phyloP scores from a whole-genome alignment of 2,888 invertebrate species.

The Digitonthophagus gazella region DNA sequence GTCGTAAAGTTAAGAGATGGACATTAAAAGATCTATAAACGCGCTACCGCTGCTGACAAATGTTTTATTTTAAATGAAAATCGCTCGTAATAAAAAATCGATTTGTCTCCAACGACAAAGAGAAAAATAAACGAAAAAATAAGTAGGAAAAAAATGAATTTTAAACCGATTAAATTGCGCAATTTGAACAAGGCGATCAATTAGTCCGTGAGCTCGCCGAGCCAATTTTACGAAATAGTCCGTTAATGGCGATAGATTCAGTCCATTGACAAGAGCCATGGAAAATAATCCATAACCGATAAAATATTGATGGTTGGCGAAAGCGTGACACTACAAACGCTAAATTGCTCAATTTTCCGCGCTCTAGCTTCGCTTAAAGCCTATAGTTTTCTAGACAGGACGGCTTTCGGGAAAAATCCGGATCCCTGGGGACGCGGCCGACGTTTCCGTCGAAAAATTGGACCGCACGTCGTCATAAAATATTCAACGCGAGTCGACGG shows the following conservation, averaged over 20 bases:
- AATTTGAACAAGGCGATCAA: not conserved
- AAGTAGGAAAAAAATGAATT: not conserved
- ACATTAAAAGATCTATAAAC: not conserved
- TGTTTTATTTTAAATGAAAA: no score
- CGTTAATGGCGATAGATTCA: not conserved
- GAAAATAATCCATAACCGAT: not conserved
- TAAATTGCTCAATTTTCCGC: not conserved
- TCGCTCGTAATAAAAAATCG: no score
- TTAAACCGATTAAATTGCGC: not conserved
- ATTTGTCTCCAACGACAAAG: no score
- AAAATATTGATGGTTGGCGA: not conserved
- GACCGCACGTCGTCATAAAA: not conserved
- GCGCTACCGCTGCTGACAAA: not conserved
- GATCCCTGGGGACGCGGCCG: not conserved
- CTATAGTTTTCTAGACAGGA: not conserved
- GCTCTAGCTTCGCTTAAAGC: not conserved
- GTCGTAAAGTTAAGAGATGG: not conserved
- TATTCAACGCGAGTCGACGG: not conserved
- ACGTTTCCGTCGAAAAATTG: not conserved
- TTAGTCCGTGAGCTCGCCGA: not conserved
- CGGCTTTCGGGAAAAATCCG: not conserved
- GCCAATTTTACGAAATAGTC: not conserved
- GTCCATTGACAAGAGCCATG: not conserved
- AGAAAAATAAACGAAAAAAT: no score
- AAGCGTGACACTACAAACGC: not conserved